Conservation (phyloP, 1,140 invertebrate species). For the Drosophila orena region DNA sequence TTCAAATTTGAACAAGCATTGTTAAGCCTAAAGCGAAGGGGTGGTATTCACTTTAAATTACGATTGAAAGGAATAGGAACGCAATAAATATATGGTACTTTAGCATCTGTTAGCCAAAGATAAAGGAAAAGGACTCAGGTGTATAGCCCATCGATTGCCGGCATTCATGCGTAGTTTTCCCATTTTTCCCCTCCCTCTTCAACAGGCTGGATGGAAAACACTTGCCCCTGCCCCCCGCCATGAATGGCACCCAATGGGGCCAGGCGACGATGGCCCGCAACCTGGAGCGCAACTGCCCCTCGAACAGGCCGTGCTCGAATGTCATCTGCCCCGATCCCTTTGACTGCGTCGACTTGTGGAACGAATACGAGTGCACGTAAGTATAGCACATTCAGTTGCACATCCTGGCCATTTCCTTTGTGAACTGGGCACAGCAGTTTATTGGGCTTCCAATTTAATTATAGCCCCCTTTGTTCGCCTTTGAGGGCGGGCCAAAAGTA, state of each 20-base stretch:
- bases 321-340: constrained; percentile 87
- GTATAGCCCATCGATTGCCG: background rate
- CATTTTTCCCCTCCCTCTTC: constrained; percentile 66
- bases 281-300: constrained; percentile 86
- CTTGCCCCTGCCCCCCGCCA: constrained; percentile 87
- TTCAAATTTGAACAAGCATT: too few relatives aligned
- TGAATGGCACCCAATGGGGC: constrained; percentile 88
- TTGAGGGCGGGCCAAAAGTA: background rate
- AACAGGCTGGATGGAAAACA: constrained; percentile 87
- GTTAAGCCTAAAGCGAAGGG: too few relatives aligned
- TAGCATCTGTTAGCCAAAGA: background rate
- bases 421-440: background rate
- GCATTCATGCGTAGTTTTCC: constrained; percentile 26
- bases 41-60: too few relatives aligned
- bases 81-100: too few relatives aligned
- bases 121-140: background rate
- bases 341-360: constrained; percentile 89
- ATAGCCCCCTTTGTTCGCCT: background rate
- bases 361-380: constrained; percentile 89
- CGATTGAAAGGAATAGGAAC: too few relatives aligned
- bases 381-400: constrained; percentile 46
- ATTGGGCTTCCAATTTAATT: constrained; percentile 7
- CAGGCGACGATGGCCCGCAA: constrained; percentile 86
- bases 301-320: constrained; percentile 88
- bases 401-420: constrained; percentile 4